Conservation (phyloP, 2,888 invertebrate genomes). For the Bembecia ichneumoniformis region DNA sequence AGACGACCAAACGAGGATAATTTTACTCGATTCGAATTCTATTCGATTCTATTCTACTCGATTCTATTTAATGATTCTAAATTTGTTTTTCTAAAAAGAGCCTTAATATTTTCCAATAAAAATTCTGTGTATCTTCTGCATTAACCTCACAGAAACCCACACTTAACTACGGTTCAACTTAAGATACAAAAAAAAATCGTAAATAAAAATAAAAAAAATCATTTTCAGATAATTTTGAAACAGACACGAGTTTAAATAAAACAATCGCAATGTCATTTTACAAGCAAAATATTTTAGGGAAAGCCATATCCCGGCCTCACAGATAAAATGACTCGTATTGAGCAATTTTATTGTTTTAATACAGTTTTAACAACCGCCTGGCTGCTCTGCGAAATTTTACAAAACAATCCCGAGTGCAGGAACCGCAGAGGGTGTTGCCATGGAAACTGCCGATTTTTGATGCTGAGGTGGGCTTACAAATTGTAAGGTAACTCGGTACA, state of each 20-base stretch:
- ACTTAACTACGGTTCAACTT: too few species aligned
- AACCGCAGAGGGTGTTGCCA: slow-evolving; percentile 60
- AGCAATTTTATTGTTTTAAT: slow-evolving; percentile 57
- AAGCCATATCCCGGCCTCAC: slow-evolving; percentile 20
- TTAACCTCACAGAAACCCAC: too few species aligned
- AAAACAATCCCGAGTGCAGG: slow-evolving; percentile 50
- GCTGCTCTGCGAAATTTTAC: slow-evolving; percentile 44
- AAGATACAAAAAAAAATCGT: too few species aligned
- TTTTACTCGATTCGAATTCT: too few species aligned
- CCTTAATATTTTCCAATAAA: too few species aligned
- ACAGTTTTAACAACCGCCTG: slow-evolving; percentile 46
- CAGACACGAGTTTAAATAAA: not conserved
- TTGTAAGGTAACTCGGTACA: slow-evolving; percentile 31
- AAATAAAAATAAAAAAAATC: too few species aligned
- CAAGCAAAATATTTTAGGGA: slow-evolving; percentile 33
- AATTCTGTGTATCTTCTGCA: too few species aligned
- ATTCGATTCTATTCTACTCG: too few species aligned
- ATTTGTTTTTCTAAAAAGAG: too few species aligned
- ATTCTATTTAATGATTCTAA: too few species aligned
- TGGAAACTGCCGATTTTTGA: slow-evolving; percentile 54
- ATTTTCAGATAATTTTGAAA: too few species aligned
- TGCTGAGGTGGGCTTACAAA: slow-evolving; percentile 47
- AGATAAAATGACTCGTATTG: slow-evolving; percentile 27
- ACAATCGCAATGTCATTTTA: slow-evolving; percentile 10
- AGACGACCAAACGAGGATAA: too few species aligned